Base-by-base conservation (phyloP, 2,888 invertebrate species). In the Strigamia maritima region DNA sequence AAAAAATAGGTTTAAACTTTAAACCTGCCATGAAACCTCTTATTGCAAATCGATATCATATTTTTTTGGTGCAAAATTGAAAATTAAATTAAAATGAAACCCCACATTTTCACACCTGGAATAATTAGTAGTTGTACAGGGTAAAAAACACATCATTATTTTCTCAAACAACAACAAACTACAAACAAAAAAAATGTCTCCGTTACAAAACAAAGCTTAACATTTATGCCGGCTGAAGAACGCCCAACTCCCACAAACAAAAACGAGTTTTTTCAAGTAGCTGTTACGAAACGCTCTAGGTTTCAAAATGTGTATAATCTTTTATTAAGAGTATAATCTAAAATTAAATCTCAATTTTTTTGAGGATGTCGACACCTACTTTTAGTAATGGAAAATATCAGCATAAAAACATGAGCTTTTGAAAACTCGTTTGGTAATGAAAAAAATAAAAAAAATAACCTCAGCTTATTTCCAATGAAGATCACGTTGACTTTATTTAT, bases 401-500 rank as follows among this genome's bases (percentile, higher is more conserved):
- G 60, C 19, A 60, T 12, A 24, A 60, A 60, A 60, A 60, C 24
- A 24, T 60, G n/a, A 60, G n/a, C 60, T 60, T n/a, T 60, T 6
- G 19, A 60, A 60, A 60, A 60, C 60, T 7, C 60, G 60, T 60
- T 60, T 60, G 44, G 14, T 60, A 60, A 60, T 60, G 19, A 24
- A 60, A 60, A 8, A 60, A 24, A 24, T 19, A 35, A 31, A 31
- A 6, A 4, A 60, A 60, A 60, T 22, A 24, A 24, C 22, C 10
- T 12, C 60, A 22, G 60, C 60, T 60, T 24, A 60, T 60, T 60
- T 60, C 60, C 60, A 60, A 60, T 60, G 60, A 60, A 19, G 60
- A 60, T 60, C 60, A 60, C 60, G 60, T 60, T 60, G 19, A 60
- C 12, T 60, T 60, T 60, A 60, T 60, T 60, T 60, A 24, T 60